phyloP scores from a whole-genome alignment of 2,888 invertebrate genomes.

The Eurois occulta region DNA sequence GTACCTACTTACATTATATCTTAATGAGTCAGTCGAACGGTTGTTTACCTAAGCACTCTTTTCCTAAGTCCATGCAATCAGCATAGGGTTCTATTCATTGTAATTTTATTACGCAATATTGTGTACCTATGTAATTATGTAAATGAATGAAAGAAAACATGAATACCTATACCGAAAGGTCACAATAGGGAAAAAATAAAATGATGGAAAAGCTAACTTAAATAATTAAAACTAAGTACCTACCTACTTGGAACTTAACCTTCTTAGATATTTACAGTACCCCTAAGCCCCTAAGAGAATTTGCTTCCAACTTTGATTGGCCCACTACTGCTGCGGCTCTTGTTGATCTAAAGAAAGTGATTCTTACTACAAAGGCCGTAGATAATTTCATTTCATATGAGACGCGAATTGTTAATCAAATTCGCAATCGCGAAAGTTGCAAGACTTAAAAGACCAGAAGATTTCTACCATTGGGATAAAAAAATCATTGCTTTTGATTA shows the following conservation, averaged over 20 bases:
- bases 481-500: not conserved
- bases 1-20: not conserved
- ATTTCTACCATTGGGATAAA: slow-evolving; percentile 2
- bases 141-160: slow-evolving; percentile 8
- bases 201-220: not conserved
- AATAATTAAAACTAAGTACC: not conserved
- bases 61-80: slow-evolving; percentile 12
- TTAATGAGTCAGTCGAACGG: slow-evolving; percentile 18
- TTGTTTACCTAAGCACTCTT: slow-evolving; percentile 14
- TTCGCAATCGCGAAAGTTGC: slow-evolving; percentile 40
- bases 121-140: too few relatives aligned
- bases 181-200: not conserved
- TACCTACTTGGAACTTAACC: not conserved
- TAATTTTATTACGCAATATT: slow-evolving; percentile 13
- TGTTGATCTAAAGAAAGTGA: slow-evolving; percentile 12
- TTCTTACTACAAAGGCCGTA: slow-evolving; percentile 5
- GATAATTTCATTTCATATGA: slow-evolving; percentile 10
- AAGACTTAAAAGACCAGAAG: not conserved
- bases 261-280: not conserved
- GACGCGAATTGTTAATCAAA: slow-evolving; percentile 19
- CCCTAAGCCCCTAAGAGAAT: not conserved
- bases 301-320: slow-evolving; percentile 17
- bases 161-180: not conserved
- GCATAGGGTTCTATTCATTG: not conserved
- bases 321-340: not conserved